A percentile compares a stretch with the other conserved stretches of the same genome.
These are phyloP conservation scores for Sitta europaea DNA, from an alignment of 2,113 vertebrate genomes.

Conservation along the genomic window DNA sequence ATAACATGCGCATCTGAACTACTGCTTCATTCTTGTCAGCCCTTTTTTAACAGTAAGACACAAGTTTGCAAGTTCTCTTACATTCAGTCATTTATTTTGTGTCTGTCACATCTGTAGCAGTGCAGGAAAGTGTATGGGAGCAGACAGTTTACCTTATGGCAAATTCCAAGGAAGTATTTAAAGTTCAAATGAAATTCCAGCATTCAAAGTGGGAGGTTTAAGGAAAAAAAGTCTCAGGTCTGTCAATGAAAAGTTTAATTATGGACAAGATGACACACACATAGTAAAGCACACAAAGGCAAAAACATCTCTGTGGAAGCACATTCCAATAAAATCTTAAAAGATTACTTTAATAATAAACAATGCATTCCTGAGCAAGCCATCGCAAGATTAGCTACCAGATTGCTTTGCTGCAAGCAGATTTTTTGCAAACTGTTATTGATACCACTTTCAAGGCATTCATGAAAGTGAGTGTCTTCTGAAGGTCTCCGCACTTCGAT, in stretches of 20 bases:
- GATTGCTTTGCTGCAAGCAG: constrained; percentile 54
- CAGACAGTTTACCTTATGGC: constrained; percentile 7
- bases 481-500: neutral
- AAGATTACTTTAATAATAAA: constrained; percentile 79
- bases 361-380: constrained; percentile 75
- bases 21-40: neutral
- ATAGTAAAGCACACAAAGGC: constrained; percentile 37
- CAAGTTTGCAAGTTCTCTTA: neutral
- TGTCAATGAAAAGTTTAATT: constrained; percentile 42
- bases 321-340: constrained; percentile 77
- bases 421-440: constrained; percentile 44
- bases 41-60: neutral
- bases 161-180: constrained; percentile 23
- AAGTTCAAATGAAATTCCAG: constrained; percentile 24
- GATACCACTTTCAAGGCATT: neutral
- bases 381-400: constrained; percentile 70
- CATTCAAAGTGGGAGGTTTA: constrained; percentile 6
- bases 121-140: neutral
- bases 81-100: neutral
- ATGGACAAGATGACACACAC: constrained; percentile 56
- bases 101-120: neutral
- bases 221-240: neutral
- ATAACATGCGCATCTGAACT: neutral
- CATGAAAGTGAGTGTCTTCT: neutral
- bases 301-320: constrained; percentile 46